These are phyloP conservation scores for Ceratoteleas bidentatus DNA, from an alignment of 1,140 invertebrate species.

Conservation along the genomic window DNA sequence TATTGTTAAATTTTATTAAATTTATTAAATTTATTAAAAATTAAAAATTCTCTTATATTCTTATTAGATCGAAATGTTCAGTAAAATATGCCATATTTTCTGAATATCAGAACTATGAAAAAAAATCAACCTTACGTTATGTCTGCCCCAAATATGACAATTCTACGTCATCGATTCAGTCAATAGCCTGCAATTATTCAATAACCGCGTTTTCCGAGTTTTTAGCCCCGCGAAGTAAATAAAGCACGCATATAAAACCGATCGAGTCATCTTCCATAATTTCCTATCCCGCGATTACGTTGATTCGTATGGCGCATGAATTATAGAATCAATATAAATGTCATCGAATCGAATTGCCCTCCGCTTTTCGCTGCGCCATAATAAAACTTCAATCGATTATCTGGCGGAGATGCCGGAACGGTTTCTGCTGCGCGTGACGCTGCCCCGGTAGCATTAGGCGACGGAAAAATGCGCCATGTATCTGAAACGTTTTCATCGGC, in stretches of 20 bases:
- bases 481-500: constrained; percentile 5
- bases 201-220: not conserved
- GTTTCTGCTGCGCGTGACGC: not conserved
- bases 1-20: too few relatives aligned
- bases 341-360: constrained; percentile 30
- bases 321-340: constrained; percentile 39
- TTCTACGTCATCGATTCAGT: not conserved
- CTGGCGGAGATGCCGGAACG: constrained; percentile 7
- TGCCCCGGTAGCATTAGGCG: not conserved
- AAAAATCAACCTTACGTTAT: too few relatives aligned
- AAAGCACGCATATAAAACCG: constrained; percentile 6
- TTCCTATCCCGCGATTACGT: constrained; percentile 28
- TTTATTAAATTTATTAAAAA: too few relatives aligned
- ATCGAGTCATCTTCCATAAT: constrained; percentile 38
- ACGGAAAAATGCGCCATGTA: not conserved
- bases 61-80: too few relatives aligned
- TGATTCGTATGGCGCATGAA: constrained; percentile 11
- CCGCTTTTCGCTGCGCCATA: constrained; percentile 19
- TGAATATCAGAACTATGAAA: too few relatives aligned
- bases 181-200: not conserved
- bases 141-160: too few relatives aligned
- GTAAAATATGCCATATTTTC: too few relatives aligned
- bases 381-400: constrained; percentile 44
- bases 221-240: constrained; percentile 1
- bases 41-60: too few relatives aligned